Evolutionary conservation across 2,113 vertebrate species (phyloP).

Genomic region (Propithecus coquereli): DNA sequence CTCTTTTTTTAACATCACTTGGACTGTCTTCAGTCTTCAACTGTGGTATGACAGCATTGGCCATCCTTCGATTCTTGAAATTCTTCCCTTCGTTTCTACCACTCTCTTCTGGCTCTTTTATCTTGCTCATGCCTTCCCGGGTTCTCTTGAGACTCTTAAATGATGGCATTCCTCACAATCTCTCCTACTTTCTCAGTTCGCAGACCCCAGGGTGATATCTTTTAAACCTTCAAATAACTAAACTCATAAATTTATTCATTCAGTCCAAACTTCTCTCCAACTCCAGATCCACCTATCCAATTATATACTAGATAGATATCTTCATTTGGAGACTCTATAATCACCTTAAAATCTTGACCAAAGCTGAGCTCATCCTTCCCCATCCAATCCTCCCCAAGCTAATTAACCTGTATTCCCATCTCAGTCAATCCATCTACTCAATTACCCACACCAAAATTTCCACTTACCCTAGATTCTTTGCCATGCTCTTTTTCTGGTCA

Average conservation of each 20-base stretch:
- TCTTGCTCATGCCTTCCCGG: not conserved
- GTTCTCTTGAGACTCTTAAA: not conserved
- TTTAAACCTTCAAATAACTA: constrained; percentile 2
- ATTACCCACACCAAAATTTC: not conserved
- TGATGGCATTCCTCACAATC: not conserved
- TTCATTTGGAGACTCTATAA: not conserved
- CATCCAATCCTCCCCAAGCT: not conserved
- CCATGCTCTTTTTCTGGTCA: not conserved
- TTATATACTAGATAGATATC: not conserved
- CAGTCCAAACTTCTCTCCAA: not conserved
- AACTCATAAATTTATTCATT: not conserved
- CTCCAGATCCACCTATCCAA: not conserved
- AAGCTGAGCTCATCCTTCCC: not conserved
- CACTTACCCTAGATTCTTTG: not conserved
- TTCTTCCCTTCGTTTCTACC: not conserved
- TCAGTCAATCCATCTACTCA: not conserved
- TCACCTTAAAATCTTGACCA: constrained; percentile 20
- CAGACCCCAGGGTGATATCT: not conserved
- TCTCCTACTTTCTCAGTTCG: not conserved
- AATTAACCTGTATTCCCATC: not conserved
- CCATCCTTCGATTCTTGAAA: not conserved
- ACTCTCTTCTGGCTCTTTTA: not conserved
- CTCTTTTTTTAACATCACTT: not conserved
- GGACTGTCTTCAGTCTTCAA: not conserved
- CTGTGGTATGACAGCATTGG: not conserved